Evolutionary conservation across 2,888 invertebrate genomes (phyloP).

Genomic region (Phragmatobia fuliginosa): DNA sequence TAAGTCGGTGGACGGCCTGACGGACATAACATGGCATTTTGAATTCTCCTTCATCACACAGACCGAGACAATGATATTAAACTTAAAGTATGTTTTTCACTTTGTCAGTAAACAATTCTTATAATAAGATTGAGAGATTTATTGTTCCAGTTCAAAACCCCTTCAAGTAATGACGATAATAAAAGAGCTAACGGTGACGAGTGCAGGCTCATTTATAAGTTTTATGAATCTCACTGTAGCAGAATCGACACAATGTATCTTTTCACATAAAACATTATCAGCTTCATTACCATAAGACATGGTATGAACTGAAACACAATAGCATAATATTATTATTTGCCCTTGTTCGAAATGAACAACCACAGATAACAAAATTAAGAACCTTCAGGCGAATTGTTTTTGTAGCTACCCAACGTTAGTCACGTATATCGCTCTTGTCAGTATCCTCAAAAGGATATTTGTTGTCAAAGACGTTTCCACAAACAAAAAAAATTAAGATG

Average conservation of each 20-base stretch:
- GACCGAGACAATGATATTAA: no score
- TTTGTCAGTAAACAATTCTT: background rate
- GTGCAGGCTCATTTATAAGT: background rate
- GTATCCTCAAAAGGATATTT: conserved; percentile 13
- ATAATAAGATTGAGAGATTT: background rate
- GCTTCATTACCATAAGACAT: conserved; percentile 39
- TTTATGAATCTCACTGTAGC: background rate
- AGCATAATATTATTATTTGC: conserved; percentile 35
- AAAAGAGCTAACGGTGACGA: background rate
- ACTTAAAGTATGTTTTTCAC: background rate
- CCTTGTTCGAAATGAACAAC: conserved; percentile 36
- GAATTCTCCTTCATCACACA: no score
- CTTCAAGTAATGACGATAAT: background rate
- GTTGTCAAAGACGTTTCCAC: conserved; percentile 6
- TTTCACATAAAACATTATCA: conserved; percentile 19
- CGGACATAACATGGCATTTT: no score
- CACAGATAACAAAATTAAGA: conserved; percentile 16
- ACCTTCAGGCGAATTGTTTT: conserved; percentile 10
- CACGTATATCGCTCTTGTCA: background rate
- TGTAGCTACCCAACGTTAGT: conserved; percentile 1
- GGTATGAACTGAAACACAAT: conserved; percentile 37
- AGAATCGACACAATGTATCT: conserved; percentile 1
- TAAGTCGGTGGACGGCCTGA: no score
- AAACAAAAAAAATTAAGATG: background rate
- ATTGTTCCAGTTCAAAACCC: background rate